Conservation (phyloP, 2,797 vertebrate species). For the Peromyscus nudipes region DNA sequence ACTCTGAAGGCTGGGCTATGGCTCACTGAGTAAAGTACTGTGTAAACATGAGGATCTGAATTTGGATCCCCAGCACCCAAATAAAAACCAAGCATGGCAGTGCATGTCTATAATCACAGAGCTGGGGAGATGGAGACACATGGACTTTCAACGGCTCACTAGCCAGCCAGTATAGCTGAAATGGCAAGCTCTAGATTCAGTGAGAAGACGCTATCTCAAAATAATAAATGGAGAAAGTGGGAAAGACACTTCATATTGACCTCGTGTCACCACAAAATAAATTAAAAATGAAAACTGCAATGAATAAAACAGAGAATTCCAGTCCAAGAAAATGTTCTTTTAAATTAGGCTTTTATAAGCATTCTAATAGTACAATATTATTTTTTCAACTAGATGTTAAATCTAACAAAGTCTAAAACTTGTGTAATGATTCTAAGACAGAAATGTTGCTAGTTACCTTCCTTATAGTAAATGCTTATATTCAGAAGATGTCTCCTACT, state of each 20-base stretch:
- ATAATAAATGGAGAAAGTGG: neutral
- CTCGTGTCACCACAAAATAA: neutral
- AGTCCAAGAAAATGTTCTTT: constrained; percentile 47
- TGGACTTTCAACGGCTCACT: neutral
- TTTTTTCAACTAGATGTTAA: constrained; percentile 60
- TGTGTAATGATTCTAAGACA: neutral
- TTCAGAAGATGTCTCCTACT: neutral
- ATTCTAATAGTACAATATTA: neutral
- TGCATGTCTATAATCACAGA: neutral
- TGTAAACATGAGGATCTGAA: neutral
- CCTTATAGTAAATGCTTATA: constrained; percentile 14
- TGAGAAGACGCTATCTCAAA: neutral
- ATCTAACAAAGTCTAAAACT: neutral
- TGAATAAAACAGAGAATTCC: constrained; percentile 1
- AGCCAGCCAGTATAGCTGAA: neutral
- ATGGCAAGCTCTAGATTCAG: neutral
- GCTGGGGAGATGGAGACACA: neutral
- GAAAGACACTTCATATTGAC: neutral
- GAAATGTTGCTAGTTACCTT: neutral
- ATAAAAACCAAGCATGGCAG: neutral
- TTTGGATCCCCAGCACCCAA: neutral
- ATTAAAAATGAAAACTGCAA: neutral
- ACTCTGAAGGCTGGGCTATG: neutral
- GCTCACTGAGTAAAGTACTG: neutral
- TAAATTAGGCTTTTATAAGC: constrained; percentile 5